Conservation (phyloP, 2,888 invertebrate species). For the Cantharis flavilabris region DNA sequence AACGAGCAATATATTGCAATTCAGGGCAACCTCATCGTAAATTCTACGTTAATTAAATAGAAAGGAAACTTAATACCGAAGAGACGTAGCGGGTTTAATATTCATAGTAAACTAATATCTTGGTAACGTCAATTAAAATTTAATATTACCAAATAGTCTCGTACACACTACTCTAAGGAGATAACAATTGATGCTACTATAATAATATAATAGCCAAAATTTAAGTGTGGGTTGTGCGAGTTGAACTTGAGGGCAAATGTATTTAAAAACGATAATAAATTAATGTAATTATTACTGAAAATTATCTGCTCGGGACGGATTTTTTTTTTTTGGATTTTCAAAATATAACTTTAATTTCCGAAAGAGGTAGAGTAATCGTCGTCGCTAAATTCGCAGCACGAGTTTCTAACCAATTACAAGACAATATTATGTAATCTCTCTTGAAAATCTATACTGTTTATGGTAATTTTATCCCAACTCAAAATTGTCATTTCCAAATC, state of each 20-base stretch:
- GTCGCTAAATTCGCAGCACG: background rate
- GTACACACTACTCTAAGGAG: background rate
- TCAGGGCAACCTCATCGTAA: background rate
- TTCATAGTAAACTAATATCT: constrained; percentile 9
- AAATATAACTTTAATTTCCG: background rate
- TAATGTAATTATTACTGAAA: background rate
- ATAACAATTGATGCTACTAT: background rate
- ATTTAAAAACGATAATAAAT: background rate
- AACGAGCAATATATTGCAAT: background rate
- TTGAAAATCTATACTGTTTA: background rate
- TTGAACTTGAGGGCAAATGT: background rate
- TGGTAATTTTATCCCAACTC: background rate
- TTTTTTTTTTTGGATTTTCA: background rate
- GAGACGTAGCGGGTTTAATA: constrained; percentile 8
- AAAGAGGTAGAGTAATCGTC: background rate
- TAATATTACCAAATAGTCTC: background rate
- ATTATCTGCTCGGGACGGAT: background rate
- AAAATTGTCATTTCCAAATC: background rate
- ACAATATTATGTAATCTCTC: background rate
- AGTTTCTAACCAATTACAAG: background rate
- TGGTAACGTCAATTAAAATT: constrained; percentile 4
- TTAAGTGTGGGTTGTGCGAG: background rate
- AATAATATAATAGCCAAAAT: background rate
- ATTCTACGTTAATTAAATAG: constrained; percentile 10
- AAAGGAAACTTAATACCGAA: constrained; percentile 10